Base-by-base conservation (phyloP, 2,888 invertebrate genomes). In the Cheilosia impressa region DNA sequence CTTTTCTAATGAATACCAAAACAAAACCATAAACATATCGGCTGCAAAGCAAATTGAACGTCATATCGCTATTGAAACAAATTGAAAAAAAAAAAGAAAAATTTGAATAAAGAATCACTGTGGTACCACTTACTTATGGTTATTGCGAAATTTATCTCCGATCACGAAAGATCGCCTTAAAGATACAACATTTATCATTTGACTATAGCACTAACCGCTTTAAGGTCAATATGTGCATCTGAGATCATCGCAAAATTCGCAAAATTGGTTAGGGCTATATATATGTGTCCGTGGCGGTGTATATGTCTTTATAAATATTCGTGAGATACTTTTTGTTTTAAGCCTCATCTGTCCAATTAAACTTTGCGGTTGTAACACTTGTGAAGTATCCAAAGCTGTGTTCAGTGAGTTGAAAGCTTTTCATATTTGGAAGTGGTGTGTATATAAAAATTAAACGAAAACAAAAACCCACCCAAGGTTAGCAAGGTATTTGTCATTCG, bases 161-260 rank as follows among this genome's bases (percentile, higher is more conserved):
- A 43, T 43, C n/a, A n/a, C 2, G 9, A 31, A 5, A 45, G 13
- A 45, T 17, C 45, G 17, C 6, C 15, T 7, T 6, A 9, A 15
- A 13, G 22, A 24, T 52, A 15, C 50, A 41, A 38, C 41, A 27
- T 6, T 24, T 52, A 50, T 50, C 13, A 27, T 24, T 52, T 47
- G 24, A 34, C 43, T 24, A 6, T 27, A 57, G 10, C 27, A 27
- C 38, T 10, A 66, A 43, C 60, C 82, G 53, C 66, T 27, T 7
- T 62, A 72, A 82, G 82, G 82, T 72, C 82, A 72, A 50, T 43
- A 62, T 72, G 57, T 72, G 82, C 72, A 77, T 72, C 78, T 71
- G 69, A 81, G 62, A 72, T 72, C 78, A 82, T 65, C 53, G 27
- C 31, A 72, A 72, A 72, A 66, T 66, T 68, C 19, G 47, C 66